Base-by-base conservation (phyloP, 2,113 vertebrate genomes). In the Anhinga rufa region DNA sequence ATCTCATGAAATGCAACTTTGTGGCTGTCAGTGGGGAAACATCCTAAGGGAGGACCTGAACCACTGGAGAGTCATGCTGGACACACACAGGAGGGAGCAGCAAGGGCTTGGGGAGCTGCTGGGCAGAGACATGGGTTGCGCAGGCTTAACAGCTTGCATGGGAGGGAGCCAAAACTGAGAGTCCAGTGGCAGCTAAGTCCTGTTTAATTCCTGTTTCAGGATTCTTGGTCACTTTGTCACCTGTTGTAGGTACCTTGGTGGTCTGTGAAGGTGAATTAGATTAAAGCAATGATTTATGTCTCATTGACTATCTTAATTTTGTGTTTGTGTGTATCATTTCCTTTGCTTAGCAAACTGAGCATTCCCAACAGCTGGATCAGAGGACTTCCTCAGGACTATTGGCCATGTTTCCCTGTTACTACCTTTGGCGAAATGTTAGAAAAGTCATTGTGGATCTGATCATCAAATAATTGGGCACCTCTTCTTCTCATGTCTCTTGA, bases 71-170 rank as follows among this genome's bases (percentile, higher is more conserved):
- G 18, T 7, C 0, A 2, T 57, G 54, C 36, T 46, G 21, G 46
- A 54, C 11, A 38, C 26, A 3, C 18, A 0, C 40, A 29, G 55
- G 68, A 55, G 54, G n/a, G 17, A 85, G 32, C 70, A 38, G 17
- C 0, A 0, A 82, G 20, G 64, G 24, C 58, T 38, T 29, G 54
- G 44, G 38, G 25, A 64, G 48, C 58, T 88, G 44, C 68, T 80
- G n/a, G 44, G 34, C 44, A 52, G 54, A 58, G 46, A 1, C 4
- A 4, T 18, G 19, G 4, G 11, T 29, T 0, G 1, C 2, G 1
- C 32, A 38, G 34, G 14, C 17, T 62, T 40, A 81, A 36, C 36
- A 68, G 38, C 17, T 62, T 64, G 49, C 4, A 1, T 36, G 61
- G 49, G 46, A 75, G 19, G n/a, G 34, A 82, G 36, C 66, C 44